Conservation (phyloP, 2,888 invertebrate genomes). For the Eurytoma californica region DNA sequence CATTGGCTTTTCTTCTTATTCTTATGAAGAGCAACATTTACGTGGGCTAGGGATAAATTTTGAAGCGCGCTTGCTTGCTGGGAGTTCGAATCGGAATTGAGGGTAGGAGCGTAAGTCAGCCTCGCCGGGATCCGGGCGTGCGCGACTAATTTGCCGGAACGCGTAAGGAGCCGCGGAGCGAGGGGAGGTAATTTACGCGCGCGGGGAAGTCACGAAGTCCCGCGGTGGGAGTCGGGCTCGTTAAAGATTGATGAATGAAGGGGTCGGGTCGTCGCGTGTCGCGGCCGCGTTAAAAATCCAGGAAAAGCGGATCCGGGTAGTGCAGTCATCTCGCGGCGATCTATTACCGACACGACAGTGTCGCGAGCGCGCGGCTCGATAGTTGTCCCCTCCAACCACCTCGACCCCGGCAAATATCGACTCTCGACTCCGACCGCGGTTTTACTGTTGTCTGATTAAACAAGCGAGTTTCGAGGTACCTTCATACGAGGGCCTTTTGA, state of each 20-base stretch:
- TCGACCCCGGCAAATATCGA: too few species aligned
- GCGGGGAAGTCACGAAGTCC: not conserved
- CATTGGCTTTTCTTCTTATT: too few species aligned
- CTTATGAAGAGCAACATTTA: too few species aligned
- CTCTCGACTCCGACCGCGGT: too few species aligned
- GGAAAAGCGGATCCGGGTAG: not conserved
- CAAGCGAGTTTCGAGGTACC: too few species aligned
- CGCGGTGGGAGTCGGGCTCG: conserved; percentile 30
- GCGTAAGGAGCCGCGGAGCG: conserved; percentile 12
- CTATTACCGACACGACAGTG: conserved; percentile 39
- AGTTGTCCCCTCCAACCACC: not conserved
- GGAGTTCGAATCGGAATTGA: too few species aligned
- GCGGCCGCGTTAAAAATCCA: conserved; percentile 46
- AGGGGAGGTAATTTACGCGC: conserved; percentile 20
- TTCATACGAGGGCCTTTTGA: too few species aligned
- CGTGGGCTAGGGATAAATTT: too few species aligned
- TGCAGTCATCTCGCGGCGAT: conserved; percentile 27
- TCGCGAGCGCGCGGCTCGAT: not conserved
- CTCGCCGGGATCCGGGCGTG: too few species aligned
- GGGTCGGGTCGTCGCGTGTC: conserved; percentile 33
- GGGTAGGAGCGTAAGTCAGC: too few species aligned
- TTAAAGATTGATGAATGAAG: conserved; percentile 53
- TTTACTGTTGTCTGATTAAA: not conserved
- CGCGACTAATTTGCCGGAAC: conserved; percentile 35
- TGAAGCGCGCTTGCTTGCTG: too few species aligned